Base-by-base conservation (phyloP, 2,113 vertebrate species). In the Oreochromis niloticus region DNA sequence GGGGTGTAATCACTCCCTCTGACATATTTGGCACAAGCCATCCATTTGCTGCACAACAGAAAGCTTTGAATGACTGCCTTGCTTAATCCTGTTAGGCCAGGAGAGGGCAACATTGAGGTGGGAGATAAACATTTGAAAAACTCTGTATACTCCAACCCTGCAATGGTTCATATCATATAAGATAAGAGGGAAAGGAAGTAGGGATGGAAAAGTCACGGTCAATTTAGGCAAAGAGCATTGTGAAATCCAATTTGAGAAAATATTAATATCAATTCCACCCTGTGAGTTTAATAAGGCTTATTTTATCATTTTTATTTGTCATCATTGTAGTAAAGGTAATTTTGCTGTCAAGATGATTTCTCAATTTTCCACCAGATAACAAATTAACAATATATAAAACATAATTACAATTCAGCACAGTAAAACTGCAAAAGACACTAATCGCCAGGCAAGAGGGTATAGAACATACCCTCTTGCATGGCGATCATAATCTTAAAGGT, bases 81-180 rank as follows among this genome's bases (percentile, higher is more conserved):
- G 93, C 91, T 88, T 89, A 88, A 92, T 91, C 92, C 88, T 54
- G 82, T 91, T 93, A 85, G 81, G 34, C 95, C 95, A 96, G 94
- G 84, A 96, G 95, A 95, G 95, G 95, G 95, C 95, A 95, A 94
- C 71, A 91, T 96, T 95, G 95, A 96, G 95, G 94, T 90, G 87
- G 93, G 82, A 85, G 90, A 93, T 54, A 27, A 39, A 81, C 57
- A 39, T 68, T 78, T 56, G 81, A 82, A 89, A 85, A 50, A 43
- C 81, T 66, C 61, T 68, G 11, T 39, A 68, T 68, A 39, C 63
- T 41, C 36, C 71, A 59, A 24, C 36, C 54, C 85, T 88, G 85
- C 78, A 84, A 82, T 89, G 54, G 48, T 81, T 90, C 56, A 82
- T 55, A 83, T 78, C 48, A 80, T 73, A n/a, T 78, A 78, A 78